Percentiles rank a stretch among this genome's conserved stretches.
These are phyloP conservation scores for Cactoblastis cactorum DNA, from an alignment of 2,888 invertebrate species.

Conservation along the genomic window DNA sequence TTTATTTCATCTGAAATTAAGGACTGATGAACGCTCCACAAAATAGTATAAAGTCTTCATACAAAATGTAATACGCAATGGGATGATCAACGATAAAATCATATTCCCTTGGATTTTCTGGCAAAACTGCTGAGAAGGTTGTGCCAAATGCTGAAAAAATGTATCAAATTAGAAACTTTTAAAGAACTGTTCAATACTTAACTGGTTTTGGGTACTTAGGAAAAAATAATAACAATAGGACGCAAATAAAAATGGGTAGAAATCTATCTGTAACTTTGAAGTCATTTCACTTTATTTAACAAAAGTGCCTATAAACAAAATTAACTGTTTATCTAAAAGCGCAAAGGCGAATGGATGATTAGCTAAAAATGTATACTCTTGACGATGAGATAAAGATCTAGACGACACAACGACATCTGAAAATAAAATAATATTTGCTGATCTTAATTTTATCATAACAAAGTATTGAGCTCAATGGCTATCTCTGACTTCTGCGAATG, in stretches of 20 bases:
- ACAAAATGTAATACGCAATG: conserved; percentile 10
- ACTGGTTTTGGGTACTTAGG: too few relatives aligned
- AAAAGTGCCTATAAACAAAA: conserved; percentile 29
- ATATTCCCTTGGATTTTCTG: not conserved
- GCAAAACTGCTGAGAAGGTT: not conserved
- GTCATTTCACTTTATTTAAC: conserved; percentile 14
- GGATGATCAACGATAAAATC: conserved; percentile 17
- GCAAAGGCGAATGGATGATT: conserved; percentile 29
- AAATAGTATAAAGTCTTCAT: conserved; percentile 13
- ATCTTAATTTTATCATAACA: not conserved
- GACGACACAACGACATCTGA: conserved; percentile 25
- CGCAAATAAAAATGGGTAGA: too few relatives aligned
- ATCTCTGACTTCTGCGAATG: too few relatives aligned
- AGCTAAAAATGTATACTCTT: conserved; percentile 25
- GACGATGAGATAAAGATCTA: conserved; percentile 17
- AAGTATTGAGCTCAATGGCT: too few relatives aligned
- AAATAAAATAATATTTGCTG: conserved; percentile 16
- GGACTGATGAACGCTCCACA: conserved; percentile 12
- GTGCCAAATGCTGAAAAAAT: conserved; percentile 5
- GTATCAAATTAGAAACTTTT: too few relatives aligned
- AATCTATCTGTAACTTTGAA: too few relatives aligned
- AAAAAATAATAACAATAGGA: not conserved
- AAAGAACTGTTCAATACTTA: too few relatives aligned
- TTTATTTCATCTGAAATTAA: not conserved
- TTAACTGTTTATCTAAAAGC: conserved; percentile 18